A percentile compares a stretch with the other conserved stretches of the same genome.
These are phyloP conservation scores for Abrostola tripartita DNA, from an alignment of 2,888 invertebrate species.

Conservation along the genomic window DNA sequence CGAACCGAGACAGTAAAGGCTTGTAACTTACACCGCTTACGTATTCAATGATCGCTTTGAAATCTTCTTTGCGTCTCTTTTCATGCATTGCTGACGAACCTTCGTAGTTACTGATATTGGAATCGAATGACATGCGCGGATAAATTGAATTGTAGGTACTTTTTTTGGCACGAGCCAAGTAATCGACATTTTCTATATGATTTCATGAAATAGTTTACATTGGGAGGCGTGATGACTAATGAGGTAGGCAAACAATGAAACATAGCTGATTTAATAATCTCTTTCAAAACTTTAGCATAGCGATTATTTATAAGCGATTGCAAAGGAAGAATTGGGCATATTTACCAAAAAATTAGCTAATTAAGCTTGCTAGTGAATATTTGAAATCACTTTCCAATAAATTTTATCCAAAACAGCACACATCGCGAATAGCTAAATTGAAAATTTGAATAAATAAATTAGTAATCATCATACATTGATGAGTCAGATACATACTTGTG, in stretches of 20 bases:
- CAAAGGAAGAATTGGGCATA: no score
- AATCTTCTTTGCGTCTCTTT: conserved; percentile 69
- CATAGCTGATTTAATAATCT: no score
- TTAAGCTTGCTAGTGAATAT: no score
- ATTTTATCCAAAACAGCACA: no score
- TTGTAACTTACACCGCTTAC: conserved; percentile 77
- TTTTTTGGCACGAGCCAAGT: conserved; percentile 20
- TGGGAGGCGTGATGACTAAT: no score
- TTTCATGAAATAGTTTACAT: no score
- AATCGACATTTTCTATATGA: neutral
- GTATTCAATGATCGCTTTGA: conserved; percentile 74
- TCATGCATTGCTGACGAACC: conserved; percentile 39
- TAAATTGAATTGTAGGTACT: neutral
- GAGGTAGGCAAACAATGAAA: no score
- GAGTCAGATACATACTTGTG: conserved; percentile 37
- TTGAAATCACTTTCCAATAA: no score
- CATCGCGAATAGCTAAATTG: no score
- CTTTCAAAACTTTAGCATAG: no score
- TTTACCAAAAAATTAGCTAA: no score
- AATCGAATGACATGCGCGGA: conserved; percentile 31
- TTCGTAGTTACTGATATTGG: conserved; percentile 33
- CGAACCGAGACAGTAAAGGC: conserved; percentile 76
- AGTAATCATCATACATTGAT: conserved; percentile 29
- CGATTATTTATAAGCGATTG: no score
- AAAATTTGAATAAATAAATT: conserved; percentile 10